Evolutionary conservation across 2,797 vertebrate genomes (phyloP).

Genomic region (Siniperca scherzeri): DNA sequence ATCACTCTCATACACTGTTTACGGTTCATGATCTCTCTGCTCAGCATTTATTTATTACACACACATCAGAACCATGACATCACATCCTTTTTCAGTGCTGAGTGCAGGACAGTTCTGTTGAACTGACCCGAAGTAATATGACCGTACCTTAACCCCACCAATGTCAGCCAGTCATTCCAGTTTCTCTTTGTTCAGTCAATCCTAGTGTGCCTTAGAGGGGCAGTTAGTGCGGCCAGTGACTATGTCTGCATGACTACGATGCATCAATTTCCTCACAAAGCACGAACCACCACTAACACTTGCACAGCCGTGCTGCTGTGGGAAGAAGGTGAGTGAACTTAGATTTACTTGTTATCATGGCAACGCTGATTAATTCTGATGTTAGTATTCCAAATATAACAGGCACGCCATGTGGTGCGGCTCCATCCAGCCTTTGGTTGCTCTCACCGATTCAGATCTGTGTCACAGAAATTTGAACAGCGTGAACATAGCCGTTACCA

Average conservation of each 20-base stretch:
- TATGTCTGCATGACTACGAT: neutral
- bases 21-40: neutral
- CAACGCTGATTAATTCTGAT: neutral
- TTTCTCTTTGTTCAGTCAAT: slow-evolving; percentile 10
- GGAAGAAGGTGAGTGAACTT: neutral
- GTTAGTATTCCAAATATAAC: neutral
- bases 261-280: slow-evolving; percentile 3
- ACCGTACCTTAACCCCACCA: slow-evolving; percentile 3
- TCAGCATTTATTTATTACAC: neutral
- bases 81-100: neutral
- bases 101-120: neutral
- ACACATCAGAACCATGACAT: neutral
- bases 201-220: neutral
- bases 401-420: neutral
- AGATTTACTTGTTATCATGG: neutral
- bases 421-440: neutral
- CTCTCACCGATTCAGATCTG: neutral
- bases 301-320: slow-evolving; percentile 11
- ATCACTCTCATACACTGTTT: neutral
- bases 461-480: slow-evolving; percentile 29
- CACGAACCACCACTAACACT: neutral
- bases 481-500: neutral
- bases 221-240: neutral
- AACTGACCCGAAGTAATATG: neutral
- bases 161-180: neutral